Percentiles rank a stretch among this genome's conserved stretches.
Conservation (phyloP, 2,797 vertebrate species). For the Thamnophis elegans region DNA sequence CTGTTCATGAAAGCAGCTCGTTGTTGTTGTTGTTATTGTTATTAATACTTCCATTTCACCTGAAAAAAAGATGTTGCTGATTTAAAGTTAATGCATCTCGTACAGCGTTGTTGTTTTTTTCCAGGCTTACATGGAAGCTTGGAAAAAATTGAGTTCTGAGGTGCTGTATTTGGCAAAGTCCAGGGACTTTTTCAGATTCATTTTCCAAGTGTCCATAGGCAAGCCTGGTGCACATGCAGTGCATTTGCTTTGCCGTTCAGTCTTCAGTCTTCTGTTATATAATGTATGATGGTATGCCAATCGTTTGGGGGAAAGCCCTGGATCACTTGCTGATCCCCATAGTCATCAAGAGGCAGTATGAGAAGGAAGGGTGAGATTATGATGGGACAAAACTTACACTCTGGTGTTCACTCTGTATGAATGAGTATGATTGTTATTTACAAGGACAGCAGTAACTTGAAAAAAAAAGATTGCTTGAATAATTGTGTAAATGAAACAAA, state of each 20-base stretch:
- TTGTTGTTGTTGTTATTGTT: not conserved
- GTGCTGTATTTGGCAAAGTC: not conserved
- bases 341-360: slow-evolving; percentile 30
- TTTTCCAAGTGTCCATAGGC: not conserved
- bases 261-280: not conserved
- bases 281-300: not conserved
- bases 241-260: not conserved
- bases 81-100: not conserved
- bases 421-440: not conserved
- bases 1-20: not conserved
- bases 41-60: not conserved
- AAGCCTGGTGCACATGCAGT: not conserved
- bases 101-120: not conserved
- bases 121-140: not conserved
- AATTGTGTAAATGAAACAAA: slow-evolving; percentile 6
- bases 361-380: slow-evolving; percentile 21
- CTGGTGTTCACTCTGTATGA: not conserved
- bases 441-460: slow-evolving; percentile 15
- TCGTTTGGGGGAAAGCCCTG: not conserved
- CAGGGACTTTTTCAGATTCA: not conserved
- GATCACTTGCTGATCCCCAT: not conserved
- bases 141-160: not conserved
- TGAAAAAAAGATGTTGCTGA: not conserved
- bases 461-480: slow-evolving; percentile 37
- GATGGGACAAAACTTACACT: not conserved